Percentiles rank a stretch among this genome's conserved stretches.
These are phyloP conservation scores for Jacana jacana DNA, from an alignment of 2,113 vertebrate genomes.

Conservation along the genomic window DNA sequence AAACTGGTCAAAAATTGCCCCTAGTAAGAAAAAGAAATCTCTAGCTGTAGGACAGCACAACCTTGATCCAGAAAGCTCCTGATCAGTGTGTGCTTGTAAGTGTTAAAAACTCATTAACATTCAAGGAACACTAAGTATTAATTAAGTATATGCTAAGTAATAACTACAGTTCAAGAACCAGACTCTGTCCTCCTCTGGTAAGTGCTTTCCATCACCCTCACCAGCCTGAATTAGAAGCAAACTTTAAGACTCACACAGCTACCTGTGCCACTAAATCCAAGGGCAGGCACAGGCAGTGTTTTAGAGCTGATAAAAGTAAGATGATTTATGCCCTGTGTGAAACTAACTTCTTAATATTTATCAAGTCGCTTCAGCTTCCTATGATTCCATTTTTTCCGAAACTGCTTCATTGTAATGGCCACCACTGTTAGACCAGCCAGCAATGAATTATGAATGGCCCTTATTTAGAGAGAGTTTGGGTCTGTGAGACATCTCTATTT, in stretches of 20 bases:
- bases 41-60: neutral
- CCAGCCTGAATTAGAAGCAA: neutral
- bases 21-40: neutral
- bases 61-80: neutral
- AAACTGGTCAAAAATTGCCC: neutral
- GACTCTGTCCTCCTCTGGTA: neutral
- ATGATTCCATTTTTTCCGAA: neutral
- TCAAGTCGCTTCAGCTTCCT: neutral
- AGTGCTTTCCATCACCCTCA: slow-evolving; percentile 10
- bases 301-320: neutral
- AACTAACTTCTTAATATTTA: slow-evolving; percentile 18
- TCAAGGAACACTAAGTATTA: neutral
- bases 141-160: neutral
- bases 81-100: neutral
- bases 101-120: neutral
- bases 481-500: neutral
- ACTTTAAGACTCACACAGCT: neutral
- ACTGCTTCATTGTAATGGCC: neutral
- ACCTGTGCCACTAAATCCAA: neutral
- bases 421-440: neutral
- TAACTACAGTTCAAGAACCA: neutral
- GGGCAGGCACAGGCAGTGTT: neutral
- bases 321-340: neutral
- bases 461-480: neutral
- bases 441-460: neutral